Evolutionary conservation across 2,797 vertebrate genomes (phyloP), one percentile per base, ranked within the genome.

Genomic region (Cyclopterus lumpus): DNA sequence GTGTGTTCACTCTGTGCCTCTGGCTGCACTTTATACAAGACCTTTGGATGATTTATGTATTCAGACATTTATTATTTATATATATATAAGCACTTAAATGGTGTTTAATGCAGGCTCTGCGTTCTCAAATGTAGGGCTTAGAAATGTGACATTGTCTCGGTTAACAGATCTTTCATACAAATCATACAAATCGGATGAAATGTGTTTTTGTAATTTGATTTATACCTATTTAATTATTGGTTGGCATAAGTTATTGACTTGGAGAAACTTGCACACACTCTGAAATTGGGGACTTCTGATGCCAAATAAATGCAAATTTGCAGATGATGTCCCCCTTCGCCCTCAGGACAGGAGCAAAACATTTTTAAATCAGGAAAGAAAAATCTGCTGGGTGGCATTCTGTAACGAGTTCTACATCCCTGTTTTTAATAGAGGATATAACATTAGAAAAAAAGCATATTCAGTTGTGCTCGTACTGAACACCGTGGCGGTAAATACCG

Each of bases 231-330:
- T 28, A 18, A 60, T 71, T 71, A 14, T 16, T 20, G 9, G 51
- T n/a, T 57, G 61, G 44, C 30, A 60, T 60, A 38, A 48, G 72
- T 82, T n/a, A 75, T 80, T 8, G n/a, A 67, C 58, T 20, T 36
- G 18, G 66, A 71, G 72, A 80, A 86, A 86, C 74, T 51, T 79
- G 49, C 80, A 85, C 69, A 80, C 61, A 32, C 75, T 66, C 54
- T 67, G 12, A 75, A 85, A 77, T n/a, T 55, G 12, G 51, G 51
- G 71, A 48, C 58, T 82, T 85, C 89, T 89, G 89, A 92, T 80
- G 54, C 76, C 55, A 67, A 71, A 77, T 55, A 80, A 86, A 90
- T 86, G 82, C 48, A 76, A 73, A 87, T 80, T 8, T 69, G 59
- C 0, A 20, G 16, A 72, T 81, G 85, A 89, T 24, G 64, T 86